Conservation (phyloP, 1,140 invertebrate genomes). For the Diabrotica undecimpunctata region DNA sequence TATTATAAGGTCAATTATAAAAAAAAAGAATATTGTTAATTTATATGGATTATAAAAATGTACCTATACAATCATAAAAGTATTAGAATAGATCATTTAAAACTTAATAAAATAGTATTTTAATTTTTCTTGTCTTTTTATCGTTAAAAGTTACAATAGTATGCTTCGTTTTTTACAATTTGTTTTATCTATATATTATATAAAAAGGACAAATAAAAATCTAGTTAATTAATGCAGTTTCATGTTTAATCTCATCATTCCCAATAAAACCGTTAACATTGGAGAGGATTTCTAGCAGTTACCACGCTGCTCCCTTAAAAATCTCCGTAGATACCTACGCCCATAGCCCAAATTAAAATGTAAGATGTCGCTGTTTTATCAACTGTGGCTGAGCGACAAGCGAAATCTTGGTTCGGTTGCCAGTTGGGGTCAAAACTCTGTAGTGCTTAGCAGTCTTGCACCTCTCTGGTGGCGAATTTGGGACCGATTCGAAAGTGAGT, state of each 20-base stretch:
- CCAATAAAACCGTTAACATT: no score
- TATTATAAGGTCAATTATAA: conserved; percentile 28
- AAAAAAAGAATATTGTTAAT: conserved; percentile 16
- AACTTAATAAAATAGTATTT: conserved; percentile 18
- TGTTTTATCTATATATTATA: conserved; percentile 5
- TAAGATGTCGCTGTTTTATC: no score
- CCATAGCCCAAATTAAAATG: no score
- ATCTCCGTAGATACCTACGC: no score
- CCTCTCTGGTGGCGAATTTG: no score
- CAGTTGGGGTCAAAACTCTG: no score
- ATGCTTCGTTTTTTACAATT: conserved; percentile 4
- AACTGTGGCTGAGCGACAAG: no score
- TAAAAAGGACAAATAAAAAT: neutral
- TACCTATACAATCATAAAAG: conserved; percentile 19
- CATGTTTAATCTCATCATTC: neutral
- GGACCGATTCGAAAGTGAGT: no score
- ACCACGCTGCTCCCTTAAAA: no score
- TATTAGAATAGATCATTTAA: conserved; percentile 19
- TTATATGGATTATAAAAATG: conserved; percentile 20
- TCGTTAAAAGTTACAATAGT: neutral
- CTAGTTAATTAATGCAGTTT: neutral
- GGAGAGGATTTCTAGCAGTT: no score
- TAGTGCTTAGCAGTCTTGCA: no score
- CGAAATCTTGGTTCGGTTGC: no score
- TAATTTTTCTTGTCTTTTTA: neutral